A percentile compares a stretch with the other conserved stretches of the same genome.
Conservation (phyloP, 35 echinoderm and acorn worm species). For the Heliocidaris tuberculata region DNA sequence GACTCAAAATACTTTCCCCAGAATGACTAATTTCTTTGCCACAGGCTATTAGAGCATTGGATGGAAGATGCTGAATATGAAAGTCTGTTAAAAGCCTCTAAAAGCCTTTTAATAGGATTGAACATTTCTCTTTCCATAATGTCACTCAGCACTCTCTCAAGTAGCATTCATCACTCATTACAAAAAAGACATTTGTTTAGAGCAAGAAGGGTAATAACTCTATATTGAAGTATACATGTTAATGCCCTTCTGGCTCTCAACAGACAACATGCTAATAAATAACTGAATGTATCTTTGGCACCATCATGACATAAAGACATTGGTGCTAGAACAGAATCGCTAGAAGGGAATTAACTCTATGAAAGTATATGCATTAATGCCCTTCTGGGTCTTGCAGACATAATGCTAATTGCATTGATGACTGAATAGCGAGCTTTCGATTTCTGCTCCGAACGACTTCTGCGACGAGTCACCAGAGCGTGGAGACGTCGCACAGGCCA, state of each 20-base stretch:
- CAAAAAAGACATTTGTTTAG: not conserved
- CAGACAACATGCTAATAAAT: not conserved
- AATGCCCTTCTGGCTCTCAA: not conserved
- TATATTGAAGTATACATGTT: not conserved
- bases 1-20: not conserved
- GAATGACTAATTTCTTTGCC: not conserved
- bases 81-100: not conserved
- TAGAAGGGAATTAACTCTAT: too few relatives aligned
- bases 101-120: constrained; percentile 12
- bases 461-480: too few relatives aligned
- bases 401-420: not conserved
- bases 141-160: not conserved
- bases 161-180: not conserved
- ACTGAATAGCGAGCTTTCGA: too few relatives aligned
- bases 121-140: not conserved
- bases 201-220: not conserved
- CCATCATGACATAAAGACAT: too few relatives aligned
- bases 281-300: too few relatives aligned
- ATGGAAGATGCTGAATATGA: not conserved
- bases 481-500: too few relatives aligned
- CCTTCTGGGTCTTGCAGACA: not conserved
- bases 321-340: too few relatives aligned
- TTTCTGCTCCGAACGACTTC: too few relatives aligned
- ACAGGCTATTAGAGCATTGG: not conserved
- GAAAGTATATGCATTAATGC: too few relatives aligned